These are phyloP conservation scores for Sarcophilus harrisii DNA, from an alignment of 2,797 vertebrate species.

Conservation along the genomic window DNA sequence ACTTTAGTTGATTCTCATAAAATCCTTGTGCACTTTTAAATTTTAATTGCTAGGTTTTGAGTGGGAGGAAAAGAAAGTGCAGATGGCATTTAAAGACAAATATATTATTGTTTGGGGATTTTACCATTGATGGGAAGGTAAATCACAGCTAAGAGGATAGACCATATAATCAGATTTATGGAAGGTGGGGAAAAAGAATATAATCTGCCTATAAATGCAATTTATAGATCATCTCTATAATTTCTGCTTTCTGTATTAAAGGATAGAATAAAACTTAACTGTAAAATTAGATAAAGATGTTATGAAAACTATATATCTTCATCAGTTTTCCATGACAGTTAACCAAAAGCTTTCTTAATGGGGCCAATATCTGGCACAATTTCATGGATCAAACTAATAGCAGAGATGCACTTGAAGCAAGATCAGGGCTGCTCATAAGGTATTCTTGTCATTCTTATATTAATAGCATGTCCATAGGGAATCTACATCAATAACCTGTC, in stretches of 20 bases:
- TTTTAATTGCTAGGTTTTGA: neutral
- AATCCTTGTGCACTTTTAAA: neutral
- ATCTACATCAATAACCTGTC: neutral
- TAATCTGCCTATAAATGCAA: neutral
- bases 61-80: neutral
- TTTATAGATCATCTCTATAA: neutral
- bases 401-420: neutral
- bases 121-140: neutral
- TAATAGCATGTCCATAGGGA: neutral
- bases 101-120: neutral
- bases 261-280: neutral
- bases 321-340: neutral
- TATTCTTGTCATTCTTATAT: neutral
- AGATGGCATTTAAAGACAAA: neutral
- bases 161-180: neutral
- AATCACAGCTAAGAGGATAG: neutral
- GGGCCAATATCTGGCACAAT: neutral
- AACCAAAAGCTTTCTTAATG: neutral
- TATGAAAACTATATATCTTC: neutral
- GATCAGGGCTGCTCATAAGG: neutral
- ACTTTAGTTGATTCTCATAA: neutral
- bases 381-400: neutral
- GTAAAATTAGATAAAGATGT: neutral
- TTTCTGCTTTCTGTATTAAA: neutral
- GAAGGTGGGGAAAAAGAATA: rapidly evolving